Conservation (phyloP, 2,797 vertebrate species). For the Hyperoplus lanceolatus region DNA sequence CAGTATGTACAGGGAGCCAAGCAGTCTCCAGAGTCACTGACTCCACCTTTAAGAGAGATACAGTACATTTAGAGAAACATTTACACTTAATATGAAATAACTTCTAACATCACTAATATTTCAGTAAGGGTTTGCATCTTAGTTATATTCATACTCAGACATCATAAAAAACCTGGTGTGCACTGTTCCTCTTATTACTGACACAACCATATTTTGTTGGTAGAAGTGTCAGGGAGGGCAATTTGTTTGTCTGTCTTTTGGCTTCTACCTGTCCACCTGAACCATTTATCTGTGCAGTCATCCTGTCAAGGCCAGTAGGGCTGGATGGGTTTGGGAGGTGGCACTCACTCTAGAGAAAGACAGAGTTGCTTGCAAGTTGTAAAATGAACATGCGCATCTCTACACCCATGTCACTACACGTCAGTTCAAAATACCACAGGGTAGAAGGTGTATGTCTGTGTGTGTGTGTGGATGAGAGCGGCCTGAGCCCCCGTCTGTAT, state of each 20-base stretch:
- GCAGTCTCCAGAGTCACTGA: no score
- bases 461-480: constrained; percentile 47
- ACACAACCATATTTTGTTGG: constrained; percentile 3
- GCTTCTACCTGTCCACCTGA: constrained; percentile 44
- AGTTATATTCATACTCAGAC: background rate
- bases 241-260: constrained; percentile 44
- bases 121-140: background rate
- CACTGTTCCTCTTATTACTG: constrained; percentile 7
- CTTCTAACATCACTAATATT: background rate
- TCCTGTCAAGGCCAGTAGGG: background rate
- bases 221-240: constrained; percentile 35
- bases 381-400: constrained; percentile 59
- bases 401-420: constrained; percentile 55
- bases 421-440: constrained; percentile 55
- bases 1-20: no score
- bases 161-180: background rate
- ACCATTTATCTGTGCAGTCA: constrained; percentile 45
- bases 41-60: no score
- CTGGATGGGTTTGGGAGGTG: constrained; percentile 45
- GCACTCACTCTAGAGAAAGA: constrained; percentile 39
- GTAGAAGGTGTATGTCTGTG: constrained; percentile 49
- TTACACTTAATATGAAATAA: no score
- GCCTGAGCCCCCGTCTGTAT: constrained; percentile 69
- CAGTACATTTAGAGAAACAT: no score
- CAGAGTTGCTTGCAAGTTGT: constrained; percentile 55